Evolutionary conservation across 2,113 vertebrate genomes (phyloP).

Genomic region (Vulpes lagopus): DNA sequence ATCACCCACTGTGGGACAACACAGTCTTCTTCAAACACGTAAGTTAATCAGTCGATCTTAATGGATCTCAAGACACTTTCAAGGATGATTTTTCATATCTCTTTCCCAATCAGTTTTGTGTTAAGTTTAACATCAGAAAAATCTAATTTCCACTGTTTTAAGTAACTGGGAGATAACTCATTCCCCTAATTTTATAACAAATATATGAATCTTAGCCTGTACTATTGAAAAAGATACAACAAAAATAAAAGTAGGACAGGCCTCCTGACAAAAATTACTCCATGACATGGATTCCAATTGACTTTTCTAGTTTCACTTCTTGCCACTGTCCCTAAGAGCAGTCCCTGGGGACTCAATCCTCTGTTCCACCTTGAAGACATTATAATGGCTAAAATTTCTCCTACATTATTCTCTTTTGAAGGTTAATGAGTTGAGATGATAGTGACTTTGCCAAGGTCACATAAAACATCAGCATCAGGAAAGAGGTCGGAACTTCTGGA

Average conservation of each 20-base stretch:
- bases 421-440: background rate
- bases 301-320: constrained; percentile 11
- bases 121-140: background rate
- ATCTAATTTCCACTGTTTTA: background rate
- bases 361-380: background rate
- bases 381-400: constrained; percentile 9
- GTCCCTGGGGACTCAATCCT: background rate
- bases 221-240: background rate
- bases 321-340: background rate
- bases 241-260: background rate
- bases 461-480: background rate
- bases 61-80: background rate
- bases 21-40: background rate
- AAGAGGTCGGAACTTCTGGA: background rate
- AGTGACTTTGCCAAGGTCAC: background rate
- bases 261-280: background rate
- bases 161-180: background rate
- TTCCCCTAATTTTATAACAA: constrained; percentile 2
- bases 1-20: background rate
- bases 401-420: background rate
- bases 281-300: background rate
- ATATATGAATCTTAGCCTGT: background rate
- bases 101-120: background rate
- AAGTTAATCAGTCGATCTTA: background rate
- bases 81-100: background rate